Evolutionary conservation across 2,113 vertebrate species (phyloP).

Genomic region (Syrmaticus mikado): DNA sequence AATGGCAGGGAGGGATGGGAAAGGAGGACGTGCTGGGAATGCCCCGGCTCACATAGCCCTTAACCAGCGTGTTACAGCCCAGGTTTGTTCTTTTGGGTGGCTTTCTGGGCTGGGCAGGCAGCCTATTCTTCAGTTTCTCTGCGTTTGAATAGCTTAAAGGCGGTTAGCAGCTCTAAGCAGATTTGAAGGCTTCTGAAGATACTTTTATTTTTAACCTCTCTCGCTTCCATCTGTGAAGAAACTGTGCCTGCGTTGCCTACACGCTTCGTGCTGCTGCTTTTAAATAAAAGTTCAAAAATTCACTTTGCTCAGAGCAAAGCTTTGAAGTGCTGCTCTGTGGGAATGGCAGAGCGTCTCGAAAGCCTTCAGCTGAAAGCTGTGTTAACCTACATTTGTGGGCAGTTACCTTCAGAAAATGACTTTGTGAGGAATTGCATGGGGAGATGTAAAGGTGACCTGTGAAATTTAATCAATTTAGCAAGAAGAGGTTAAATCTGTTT

Average conservation of each 20-base stretch:
- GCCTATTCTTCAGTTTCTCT: background rate
- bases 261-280: conserved; percentile 38
- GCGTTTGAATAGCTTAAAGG: conserved; percentile 49
- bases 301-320: conserved; percentile 48
- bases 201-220: background rate
- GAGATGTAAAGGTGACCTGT: conserved; percentile 18
- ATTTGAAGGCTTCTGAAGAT: conserved; percentile 36
- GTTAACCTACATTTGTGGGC: conserved; percentile 39
- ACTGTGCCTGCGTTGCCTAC: background rate
- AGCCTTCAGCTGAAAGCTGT: background rate
- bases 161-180: conserved; percentile 16
- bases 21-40: conserved; percentile 47
- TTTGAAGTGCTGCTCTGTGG: conserved; percentile 62
- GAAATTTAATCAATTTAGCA: background rate
- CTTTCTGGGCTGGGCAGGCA: conserved; percentile 54
- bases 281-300: conserved; percentile 25
- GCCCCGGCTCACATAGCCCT: background rate
- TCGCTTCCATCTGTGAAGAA: conserved; percentile 11
- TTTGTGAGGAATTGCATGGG: background rate
- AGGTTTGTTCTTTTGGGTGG: conserved; percentile 28
- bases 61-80: background rate
- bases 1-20: conserved; percentile 26
- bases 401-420: conserved; percentile 16
- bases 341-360: background rate
- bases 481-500: conserved; percentile 38